Conservation (phyloP, 2,888 invertebrate genomes). For the Melanargia galathea region DNA sequence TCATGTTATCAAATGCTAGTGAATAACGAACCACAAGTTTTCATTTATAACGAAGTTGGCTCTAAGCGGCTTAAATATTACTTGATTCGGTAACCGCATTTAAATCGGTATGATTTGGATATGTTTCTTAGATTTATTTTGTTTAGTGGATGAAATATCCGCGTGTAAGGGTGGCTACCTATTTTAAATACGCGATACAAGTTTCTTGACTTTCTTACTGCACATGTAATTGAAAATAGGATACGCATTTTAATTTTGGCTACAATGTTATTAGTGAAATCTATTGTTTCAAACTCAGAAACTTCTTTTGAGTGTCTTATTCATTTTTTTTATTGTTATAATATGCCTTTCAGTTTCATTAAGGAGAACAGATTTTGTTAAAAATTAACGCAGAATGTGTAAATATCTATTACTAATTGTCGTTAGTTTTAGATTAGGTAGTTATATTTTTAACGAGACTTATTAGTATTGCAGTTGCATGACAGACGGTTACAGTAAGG, state of each 20-base stretch:
- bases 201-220: not conserved
- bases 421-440: too few species aligned
- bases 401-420: too few species aligned
- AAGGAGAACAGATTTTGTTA: too few species aligned
- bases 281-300: not conserved
- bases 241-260: not conserved
- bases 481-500: too few species aligned
- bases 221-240: not conserved
- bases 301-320: too few species aligned
- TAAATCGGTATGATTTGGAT: conserved; percentile 64
- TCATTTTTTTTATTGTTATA: too few species aligned
- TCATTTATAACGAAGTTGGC: conserved; percentile 50
- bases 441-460: too few species aligned
- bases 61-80: conserved; percentile 70
- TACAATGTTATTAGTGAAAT: not conserved
- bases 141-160: conserved; percentile 43
- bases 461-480: too few species aligned
- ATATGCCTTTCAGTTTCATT: too few species aligned
- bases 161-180: conserved; percentile 29
- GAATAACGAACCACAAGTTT: conserved; percentile 26
- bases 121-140: conserved; percentile 65
- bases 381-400: too few species aligned
- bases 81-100: conserved; percentile 65
- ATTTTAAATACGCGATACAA: not conserved
- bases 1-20: conserved; percentile 36